Percentiles rank a stretch among this genome's conserved stretches.
These are phyloP conservation scores for Synaphobranchus kaupii DNA, from an alignment of 2,797 vertebrate genomes.

Conservation along the genomic window DNA sequence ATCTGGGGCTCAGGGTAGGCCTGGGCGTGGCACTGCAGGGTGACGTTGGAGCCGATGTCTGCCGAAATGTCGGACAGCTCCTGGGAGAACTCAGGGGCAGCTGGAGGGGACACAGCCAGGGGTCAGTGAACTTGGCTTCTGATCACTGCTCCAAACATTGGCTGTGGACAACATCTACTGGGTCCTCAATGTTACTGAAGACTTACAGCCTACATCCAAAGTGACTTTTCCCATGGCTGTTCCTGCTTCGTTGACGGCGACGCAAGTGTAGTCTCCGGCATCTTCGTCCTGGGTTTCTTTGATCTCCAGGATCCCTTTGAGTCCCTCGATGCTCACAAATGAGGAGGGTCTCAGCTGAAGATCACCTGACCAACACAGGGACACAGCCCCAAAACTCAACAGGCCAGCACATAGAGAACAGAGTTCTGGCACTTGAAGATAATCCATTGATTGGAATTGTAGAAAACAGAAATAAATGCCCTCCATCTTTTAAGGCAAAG, in stretches of 20 bases:
- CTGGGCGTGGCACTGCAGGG: conserved; percentile 77
- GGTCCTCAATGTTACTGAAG: neutral
- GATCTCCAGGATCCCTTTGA: conserved; percentile 82
- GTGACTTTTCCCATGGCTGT: conserved; percentile 82
- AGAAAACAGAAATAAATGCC: neutral
- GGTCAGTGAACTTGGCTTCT: conserved; percentile 13
- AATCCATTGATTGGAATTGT: neutral
- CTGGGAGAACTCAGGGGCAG: conserved; percentile 81
- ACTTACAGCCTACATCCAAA: conserved; percentile 92
- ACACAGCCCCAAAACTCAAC: neutral
- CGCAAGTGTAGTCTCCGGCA: conserved; percentile 90
- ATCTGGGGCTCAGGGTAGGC: conserved; percentile 88
- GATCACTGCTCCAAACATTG: neutral
- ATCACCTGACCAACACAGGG: conserved; percentile 72
- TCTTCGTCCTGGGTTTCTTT: conserved; percentile 81
- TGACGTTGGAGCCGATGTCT: conserved; percentile 87
- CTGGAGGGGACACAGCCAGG: conserved; percentile 60
- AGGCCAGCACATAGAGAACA: neutral
- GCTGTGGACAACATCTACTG: neutral
- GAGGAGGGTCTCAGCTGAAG: conserved; percentile 78
- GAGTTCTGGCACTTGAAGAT: neutral
- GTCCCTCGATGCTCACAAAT: conserved; percentile 74
- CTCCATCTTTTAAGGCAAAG: neutral
- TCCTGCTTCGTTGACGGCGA: conserved; percentile 86
- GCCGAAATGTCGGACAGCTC: conserved; percentile 77